phyloP scores from a whole-genome alignment of 2,797 vertebrate genomes.

The Melanotaenia pygmaea region DNA sequence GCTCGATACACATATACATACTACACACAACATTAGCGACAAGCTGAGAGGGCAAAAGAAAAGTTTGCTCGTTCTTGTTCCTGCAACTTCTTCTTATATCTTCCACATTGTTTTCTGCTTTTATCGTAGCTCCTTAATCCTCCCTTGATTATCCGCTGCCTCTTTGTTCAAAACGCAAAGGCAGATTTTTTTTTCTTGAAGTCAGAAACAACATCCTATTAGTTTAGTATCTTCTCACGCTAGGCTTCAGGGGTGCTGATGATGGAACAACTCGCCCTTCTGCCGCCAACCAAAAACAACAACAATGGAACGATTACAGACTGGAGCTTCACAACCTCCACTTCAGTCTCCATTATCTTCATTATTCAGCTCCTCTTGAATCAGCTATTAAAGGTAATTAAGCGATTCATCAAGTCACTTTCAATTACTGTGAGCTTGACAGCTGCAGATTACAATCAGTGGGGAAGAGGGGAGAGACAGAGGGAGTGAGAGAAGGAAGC shows the following conservation, averaged over 20 bases:
- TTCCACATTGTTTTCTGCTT: conserved; percentile 46
- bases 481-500: conserved; percentile 49
- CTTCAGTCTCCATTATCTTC: conserved; percentile 87
- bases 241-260: conserved; percentile 39
- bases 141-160: conserved; percentile 53
- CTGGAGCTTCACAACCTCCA: conserved; percentile 79
- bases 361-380: conserved; percentile 90
- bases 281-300: conserved; percentile 69
- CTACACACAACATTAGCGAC: conserved; percentile 67
- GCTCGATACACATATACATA: conserved; percentile 43
- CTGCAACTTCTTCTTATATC: conserved; percentile 55
- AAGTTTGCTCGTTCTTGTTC: conserved; percentile 60
- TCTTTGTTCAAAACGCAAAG: conserved; percentile 36
- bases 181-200: conserved; percentile 50
- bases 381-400: conserved; percentile 94
- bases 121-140: conserved; percentile 71
- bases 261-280: conserved; percentile 54
- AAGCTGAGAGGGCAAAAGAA: conserved; percentile 71
- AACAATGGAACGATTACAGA: conserved; percentile 84
- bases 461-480: conserved; percentile 59
- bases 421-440: conserved; percentile 93
- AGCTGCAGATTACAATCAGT: conserved; percentile 91
- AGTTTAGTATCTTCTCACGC: conserved; percentile 50
- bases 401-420: conserved; percentile 95
- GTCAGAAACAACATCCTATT: conserved; percentile 67